Conservation (phyloP, 2,888 invertebrate species). For the Drosophila lacicola region DNA sequence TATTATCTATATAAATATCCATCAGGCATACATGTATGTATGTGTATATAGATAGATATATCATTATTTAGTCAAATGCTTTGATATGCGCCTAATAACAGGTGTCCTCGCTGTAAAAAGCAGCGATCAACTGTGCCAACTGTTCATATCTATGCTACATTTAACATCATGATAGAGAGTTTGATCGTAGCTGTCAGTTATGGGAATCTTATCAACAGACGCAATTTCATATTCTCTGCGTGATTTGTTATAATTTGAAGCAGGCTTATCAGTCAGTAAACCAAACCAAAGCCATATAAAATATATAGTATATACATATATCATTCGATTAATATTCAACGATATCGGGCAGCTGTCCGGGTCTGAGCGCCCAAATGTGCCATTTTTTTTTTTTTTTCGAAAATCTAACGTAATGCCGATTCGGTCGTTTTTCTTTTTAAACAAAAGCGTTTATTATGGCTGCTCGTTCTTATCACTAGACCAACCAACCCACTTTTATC, state of each 20-base stretch:
- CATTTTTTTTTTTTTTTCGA: too few relatives aligned
- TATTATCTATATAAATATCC: constrained; percentile 27
- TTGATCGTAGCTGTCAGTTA: neutral
- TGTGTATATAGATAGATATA: constrained; percentile 29
- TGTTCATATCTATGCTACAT: constrained; percentile 17
- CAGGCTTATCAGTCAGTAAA: constrained; percentile 5
- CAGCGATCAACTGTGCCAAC: constrained; percentile 3
- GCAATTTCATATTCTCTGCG: constrained; percentile 8
- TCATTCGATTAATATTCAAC: neutral
- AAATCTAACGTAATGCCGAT: constrained; percentile 3
- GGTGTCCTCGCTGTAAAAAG: constrained; percentile 12
- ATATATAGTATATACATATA: neutral
- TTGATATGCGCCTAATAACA: constrained; percentile 44
- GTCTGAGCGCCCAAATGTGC: too few relatives aligned
- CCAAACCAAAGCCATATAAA: neutral
- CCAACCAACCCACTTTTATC: constrained; percentile 36
- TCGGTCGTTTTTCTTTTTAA: constrained; percentile 4
- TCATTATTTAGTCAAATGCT: constrained; percentile 45
- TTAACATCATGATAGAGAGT: neutral
- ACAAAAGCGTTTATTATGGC: constrained; percentile 11
- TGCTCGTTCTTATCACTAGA: constrained; percentile 26
- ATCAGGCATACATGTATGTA: constrained; percentile 6
- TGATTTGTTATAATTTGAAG: constrained; percentile 29
- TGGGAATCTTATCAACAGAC: constrained; percentile 18
- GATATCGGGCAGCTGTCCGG: constrained; percentile 4